Evolutionary conservation across 1,140 invertebrate species (phyloP).

Genomic region (Diprion similis): DNA sequence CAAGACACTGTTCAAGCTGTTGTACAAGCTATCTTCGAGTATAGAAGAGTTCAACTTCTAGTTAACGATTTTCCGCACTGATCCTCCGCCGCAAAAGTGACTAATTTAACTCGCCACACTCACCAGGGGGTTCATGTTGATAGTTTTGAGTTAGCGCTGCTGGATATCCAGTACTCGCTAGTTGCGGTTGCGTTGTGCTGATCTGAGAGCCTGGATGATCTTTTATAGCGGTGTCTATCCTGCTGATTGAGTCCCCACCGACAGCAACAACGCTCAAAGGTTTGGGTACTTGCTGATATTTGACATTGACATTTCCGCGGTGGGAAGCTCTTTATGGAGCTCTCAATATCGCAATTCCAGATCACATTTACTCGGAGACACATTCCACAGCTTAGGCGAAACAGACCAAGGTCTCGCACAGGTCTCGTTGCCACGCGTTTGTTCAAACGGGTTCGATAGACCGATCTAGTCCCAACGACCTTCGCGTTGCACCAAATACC

Average conservation of each 20-base stretch:
- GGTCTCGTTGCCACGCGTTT: not conserved
- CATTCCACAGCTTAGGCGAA: not conserved
- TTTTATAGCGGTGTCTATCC: not conserved
- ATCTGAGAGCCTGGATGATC: not conserved
- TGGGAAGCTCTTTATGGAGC: conserved; percentile 11
- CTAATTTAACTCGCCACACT: not conserved
- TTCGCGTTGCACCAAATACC: not conserved
- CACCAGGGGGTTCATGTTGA: conserved; percentile 10
- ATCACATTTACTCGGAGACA: not conserved
- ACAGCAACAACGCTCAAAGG: not conserved
- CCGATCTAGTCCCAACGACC: not conserved
- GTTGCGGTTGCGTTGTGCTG: not conserved
- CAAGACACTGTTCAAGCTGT: too few species aligned
- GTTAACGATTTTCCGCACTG: too few species aligned
- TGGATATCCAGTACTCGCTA: conserved; percentile 16
- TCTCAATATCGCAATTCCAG: not conserved
- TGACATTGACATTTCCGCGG: conserved; percentile 12
- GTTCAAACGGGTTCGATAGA: not conserved
- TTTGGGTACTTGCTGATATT: not conserved
- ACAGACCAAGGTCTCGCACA: not conserved
- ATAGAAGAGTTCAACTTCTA: too few species aligned
- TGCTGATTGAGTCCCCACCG: not conserved
- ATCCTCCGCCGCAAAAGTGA: too few species aligned
- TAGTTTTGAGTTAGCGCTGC: conserved; percentile 12
- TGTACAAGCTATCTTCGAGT: too few species aligned